These are phyloP conservation scores for Drosophila ezoana DNA, from an alignment of 2,888 invertebrate species.

Conservation along the genomic window DNA sequence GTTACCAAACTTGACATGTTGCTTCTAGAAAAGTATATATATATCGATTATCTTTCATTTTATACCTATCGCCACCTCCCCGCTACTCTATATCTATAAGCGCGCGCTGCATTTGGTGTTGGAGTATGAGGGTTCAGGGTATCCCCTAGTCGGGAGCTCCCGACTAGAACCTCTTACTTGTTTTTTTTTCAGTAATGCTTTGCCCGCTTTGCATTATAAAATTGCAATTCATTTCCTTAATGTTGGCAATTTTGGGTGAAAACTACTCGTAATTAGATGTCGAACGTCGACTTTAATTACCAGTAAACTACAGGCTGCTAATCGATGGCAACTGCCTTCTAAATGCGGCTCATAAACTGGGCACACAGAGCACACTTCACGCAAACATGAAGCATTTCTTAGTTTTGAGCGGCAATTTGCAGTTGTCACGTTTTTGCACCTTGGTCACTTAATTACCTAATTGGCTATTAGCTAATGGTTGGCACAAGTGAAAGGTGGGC, in stretches of 20 bases:
- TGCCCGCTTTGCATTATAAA: slow-evolving; percentile 43
- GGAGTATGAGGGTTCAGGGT: no score
- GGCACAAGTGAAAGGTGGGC: slow-evolving; percentile 14
- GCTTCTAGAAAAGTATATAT: no score
- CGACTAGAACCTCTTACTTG: no score
- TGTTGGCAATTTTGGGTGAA: slow-evolving; percentile 69
- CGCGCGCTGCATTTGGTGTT: no score
- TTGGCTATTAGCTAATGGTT: slow-evolving; percentile 72
- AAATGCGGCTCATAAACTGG: slow-evolving; percentile 21
- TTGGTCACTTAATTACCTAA: slow-evolving; percentile 69
- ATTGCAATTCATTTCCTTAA: slow-evolving; percentile 70
- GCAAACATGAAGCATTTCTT: slow-evolving; percentile 34
- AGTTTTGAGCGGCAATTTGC: slow-evolving; percentile 45
- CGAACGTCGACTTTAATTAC: slow-evolving; percentile 61
- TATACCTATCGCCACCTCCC: no score
- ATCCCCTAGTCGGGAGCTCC: no score
- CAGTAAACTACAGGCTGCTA: slow-evolving; percentile 31
- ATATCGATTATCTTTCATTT: no score
- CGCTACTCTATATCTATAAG: no score
- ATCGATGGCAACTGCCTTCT: slow-evolving; percentile 57
- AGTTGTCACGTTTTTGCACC: slow-evolving; percentile 55
- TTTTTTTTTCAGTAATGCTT: slow-evolving; percentile 6
- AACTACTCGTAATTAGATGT: slow-evolving; percentile 63
- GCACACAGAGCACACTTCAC: slow-evolving; percentile 42
- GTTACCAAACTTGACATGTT: no score